These are phyloP conservation scores for Tachystola acroxantha DNA, from an alignment of 2,888 invertebrate genomes.

Conservation along the genomic window DNA sequence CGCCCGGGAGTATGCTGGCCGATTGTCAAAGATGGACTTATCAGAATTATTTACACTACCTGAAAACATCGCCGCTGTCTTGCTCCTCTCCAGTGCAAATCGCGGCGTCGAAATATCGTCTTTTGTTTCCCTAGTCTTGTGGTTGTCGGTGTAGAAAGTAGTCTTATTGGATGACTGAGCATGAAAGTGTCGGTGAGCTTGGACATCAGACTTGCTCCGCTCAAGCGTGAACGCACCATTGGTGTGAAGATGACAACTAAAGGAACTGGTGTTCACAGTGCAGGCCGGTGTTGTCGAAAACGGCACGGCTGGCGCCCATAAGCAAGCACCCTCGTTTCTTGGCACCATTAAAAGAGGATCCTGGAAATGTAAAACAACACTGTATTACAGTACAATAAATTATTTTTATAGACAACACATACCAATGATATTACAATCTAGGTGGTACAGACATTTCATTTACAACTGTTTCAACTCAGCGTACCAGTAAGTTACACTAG, in stretches of 20 bases:
- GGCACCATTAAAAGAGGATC: constrained; percentile 80
- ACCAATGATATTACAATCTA: too few relatives aligned
- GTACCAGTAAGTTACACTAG: too few relatives aligned
- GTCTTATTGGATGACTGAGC: constrained; percentile 43
- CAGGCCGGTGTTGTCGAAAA: constrained; percentile 65
- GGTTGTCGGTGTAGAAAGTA: constrained; percentile 54
- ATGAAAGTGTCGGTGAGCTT: constrained; percentile 48
- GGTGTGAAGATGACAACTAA: constrained; percentile 68
- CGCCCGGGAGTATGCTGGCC: constrained; percentile 53
- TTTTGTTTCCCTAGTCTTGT: constrained; percentile 24
- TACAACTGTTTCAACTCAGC: too few relatives aligned
- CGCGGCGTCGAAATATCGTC: constrained; percentile 29
- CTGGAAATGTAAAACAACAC: constrained; percentile 25
- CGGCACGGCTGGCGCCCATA: constrained; percentile 67
- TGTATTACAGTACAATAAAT: too few relatives aligned
- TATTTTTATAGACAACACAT: too few relatives aligned
- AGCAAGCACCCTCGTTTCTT: constrained; percentile 77
- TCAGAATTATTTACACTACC: constrained; percentile 40
- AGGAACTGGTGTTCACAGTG: constrained; percentile 56
- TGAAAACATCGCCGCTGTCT: constrained; percentile 53
- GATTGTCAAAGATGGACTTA: constrained; percentile 60
- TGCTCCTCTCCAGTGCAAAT: constrained; percentile 57
- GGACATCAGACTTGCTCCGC: constrained; percentile 66
- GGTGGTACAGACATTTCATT: too few relatives aligned
- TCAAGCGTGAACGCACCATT: constrained; percentile 61